A percentile compares a stretch with the other conserved stretches of the same genome.
Conservation (phyloP, 2,113 vertebrate genomes). For the Pleuronectes platessa region DNA sequence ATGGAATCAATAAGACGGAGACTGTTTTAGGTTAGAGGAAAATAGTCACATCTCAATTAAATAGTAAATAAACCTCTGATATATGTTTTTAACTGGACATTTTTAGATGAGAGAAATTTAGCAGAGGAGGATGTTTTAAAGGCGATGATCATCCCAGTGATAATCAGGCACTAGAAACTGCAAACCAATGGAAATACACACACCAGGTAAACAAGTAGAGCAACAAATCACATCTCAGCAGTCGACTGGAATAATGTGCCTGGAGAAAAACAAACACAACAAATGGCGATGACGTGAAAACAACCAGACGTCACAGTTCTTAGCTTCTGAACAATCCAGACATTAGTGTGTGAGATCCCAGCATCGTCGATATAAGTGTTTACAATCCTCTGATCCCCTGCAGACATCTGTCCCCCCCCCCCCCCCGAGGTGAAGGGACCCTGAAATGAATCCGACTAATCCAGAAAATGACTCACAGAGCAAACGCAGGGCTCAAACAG, state of each 20-base stretch:
- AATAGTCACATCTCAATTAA: not conserved
- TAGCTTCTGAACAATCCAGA: not conserved
- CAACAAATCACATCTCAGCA: not conserved
- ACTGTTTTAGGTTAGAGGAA: slow-evolving; percentile 3
- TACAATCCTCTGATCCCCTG: slow-evolving; percentile 39
- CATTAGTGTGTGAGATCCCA: slow-evolving; percentile 19
- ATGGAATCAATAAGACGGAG: not conserved
- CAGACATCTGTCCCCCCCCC: slow-evolving; percentile 71
- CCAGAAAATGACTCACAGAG: slow-evolving; percentile 70
- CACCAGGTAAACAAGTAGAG: not conserved
- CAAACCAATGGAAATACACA: not conserved
- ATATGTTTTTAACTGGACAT: not conserved
- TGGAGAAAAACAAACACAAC: not conserved
- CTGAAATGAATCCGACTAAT: slow-evolving; percentile 71
- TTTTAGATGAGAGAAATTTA: too few species aligned
- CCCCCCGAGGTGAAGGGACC: slow-evolving; percentile 64
- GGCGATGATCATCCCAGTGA: not conserved
- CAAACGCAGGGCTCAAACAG: slow-evolving; percentile 47
- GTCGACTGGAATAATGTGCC: not conserved
- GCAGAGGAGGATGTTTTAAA: too few species aligned
- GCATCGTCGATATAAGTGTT: slow-evolving; percentile 50
- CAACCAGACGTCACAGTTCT: not conserved
- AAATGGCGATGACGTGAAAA: not conserved
- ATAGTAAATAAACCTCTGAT: slow-evolving; percentile 1
- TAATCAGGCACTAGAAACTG: not conserved